Base-by-base conservation (phyloP, 2,888 invertebrate species). In the Parascotia fuliginaria region DNA sequence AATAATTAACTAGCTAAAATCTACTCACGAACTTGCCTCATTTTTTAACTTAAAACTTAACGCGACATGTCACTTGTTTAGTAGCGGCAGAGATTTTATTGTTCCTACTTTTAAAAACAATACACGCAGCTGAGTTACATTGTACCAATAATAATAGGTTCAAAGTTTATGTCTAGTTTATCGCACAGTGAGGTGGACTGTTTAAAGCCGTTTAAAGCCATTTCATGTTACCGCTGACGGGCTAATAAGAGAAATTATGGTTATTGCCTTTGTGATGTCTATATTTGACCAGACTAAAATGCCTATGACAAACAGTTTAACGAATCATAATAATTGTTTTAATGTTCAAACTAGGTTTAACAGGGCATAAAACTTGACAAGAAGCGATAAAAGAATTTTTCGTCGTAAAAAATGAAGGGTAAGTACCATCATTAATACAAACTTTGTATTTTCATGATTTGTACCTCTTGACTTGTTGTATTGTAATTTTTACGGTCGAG, bases 401-500 rank as follows among this genome's bases (percentile, higher is more conserved):
- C 66, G 72, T 81, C 77, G 70, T 81, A 82, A 84, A 85, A 85
- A 81, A 72, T 65, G 65, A 75, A 81, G 73, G 65, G 69, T 75
- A 77, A 72, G 73, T 74, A 76, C 74, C 77, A 69, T 83, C 81
- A 84, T 86, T 85, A 85, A 82, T 84, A 82, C 81, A 77, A 87
- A 87, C 77, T 86, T 85, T 81, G 80, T 85, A 80, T 83, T 81
- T 72, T 73, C 83, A 81, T 83, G 88, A 88, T 89, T 87, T 87
- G 84, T 88, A 77, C 81, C 74, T 77, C 71, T 77, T 77, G 77
- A 77, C 80, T 83, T 84, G 85, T 85, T 85, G 81, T 84, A 87
- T 87, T 88, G 85, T 88, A 87, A 87, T 89, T 89, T 90, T 87
- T 89, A 89, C 78, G 75, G 79, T 67, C 68, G 73, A 64, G 81